Evolutionary conservation across 64 coral and sea anemone genomes (phyloP).

Genomic region (Hydrozoanthus tunicans): DNA sequence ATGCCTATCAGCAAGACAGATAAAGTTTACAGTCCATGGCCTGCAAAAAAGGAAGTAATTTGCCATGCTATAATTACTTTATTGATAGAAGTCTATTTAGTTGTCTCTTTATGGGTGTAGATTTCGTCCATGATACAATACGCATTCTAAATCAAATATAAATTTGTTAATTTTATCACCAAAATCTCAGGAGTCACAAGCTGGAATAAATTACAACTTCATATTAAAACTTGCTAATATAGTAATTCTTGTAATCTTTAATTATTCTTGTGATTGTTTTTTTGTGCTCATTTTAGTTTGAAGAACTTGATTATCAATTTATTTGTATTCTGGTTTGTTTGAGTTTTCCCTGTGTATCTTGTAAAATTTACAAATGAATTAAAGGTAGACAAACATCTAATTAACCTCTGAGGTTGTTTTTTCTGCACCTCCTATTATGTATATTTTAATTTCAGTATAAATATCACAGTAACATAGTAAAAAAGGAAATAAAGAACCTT

Average conservation of each 20-base stretch:
- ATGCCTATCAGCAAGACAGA: conserved; percentile 54
- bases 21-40: conserved; percentile 52
- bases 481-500: neutral
- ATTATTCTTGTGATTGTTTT: conserved; percentile 23
- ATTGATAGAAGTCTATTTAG: neutral
- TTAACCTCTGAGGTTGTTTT: conserved; percentile 17
- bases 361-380: conserved; percentile 2
- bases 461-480: neutral
- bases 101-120: neutral
- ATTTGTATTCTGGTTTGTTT: conserved; percentile 13
- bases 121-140: conserved; percentile 18
- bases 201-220: conserved; percentile 44
- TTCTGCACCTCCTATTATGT: neutral
- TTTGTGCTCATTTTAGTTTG: neutral
- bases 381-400: neutral
- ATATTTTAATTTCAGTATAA: neutral
- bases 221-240: conserved; percentile 8
- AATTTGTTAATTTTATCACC: conserved; percentile 11
- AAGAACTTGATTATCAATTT: conserved; percentile 1
- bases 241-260: conserved; percentile 32
- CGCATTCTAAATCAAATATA: neutral
- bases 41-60: conserved; percentile 28
- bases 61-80: neutral
- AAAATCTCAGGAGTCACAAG: conserved; percentile 39
- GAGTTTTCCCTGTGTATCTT: conserved; percentile 10